Percentiles rank a stretch among this genome's conserved stretches.
Conservation (phyloP, 2,888 invertebrate genomes). For the Lasioglossum figueresi region DNA sequence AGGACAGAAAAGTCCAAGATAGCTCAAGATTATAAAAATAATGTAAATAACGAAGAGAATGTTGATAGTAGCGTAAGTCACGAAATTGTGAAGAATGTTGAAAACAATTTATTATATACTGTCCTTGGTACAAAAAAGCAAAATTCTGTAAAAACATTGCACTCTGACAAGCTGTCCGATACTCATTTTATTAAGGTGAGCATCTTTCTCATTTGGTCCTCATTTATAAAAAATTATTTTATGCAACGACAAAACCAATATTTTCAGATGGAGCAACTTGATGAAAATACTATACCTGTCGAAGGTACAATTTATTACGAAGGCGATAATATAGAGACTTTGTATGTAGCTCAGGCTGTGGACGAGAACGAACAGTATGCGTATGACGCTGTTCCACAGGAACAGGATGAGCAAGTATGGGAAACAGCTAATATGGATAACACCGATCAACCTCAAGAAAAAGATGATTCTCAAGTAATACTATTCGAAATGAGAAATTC, state of each 20-base stretch:
- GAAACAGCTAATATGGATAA: constrained; percentile 73
- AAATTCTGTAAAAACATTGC: constrained; percentile 55
- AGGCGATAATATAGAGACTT: constrained; percentile 79
- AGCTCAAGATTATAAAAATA: constrained; percentile 57
- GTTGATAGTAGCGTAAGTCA: constrained; percentile 69
- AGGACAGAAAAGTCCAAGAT: constrained; percentile 51
- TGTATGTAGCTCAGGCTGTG: constrained; percentile 78
- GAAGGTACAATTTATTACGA: constrained; percentile 82
- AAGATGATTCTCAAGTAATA: constrained; percentile 73
- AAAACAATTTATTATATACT: constrained; percentile 81
- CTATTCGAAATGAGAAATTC: background rate
- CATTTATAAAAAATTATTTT: no score
- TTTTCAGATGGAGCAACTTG: constrained; percentile 77
- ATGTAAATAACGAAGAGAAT: constrained; percentile 58
- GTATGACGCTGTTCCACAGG: constrained; percentile 74
- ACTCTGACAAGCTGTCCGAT: constrained; percentile 63
- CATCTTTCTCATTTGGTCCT: background rate
- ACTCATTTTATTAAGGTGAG: constrained; percentile 75
- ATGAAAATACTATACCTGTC: constrained; percentile 78
- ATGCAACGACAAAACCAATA: background rate
- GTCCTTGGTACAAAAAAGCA: constrained; percentile 81
- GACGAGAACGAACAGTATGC: constrained; percentile 75
- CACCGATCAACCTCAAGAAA: constrained; percentile 64
- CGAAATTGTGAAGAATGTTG: constrained; percentile 80
- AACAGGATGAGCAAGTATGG: constrained; percentile 79